A percentile compares a stretch with the other conserved stretches of the same genome.
phyloP scores from a whole-genome alignment of 2,888 invertebrate species.

The Trilocha varians region DNA sequence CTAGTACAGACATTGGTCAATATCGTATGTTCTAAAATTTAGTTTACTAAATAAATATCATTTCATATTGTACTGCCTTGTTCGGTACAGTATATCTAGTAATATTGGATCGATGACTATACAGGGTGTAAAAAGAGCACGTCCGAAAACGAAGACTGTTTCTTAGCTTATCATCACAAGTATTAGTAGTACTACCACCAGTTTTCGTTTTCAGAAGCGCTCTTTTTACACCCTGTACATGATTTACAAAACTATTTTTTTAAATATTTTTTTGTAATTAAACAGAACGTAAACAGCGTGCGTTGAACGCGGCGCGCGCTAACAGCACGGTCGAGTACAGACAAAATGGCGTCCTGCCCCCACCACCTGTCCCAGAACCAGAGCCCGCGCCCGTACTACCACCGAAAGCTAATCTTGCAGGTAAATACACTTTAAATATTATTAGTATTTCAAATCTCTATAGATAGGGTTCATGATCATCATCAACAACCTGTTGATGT shows the following conservation, averaged over 20 bases:
- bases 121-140: too few species aligned
- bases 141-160: too few species aligned
- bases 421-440: slow-evolving; percentile 10
- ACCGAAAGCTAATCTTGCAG: slow-evolving; percentile 17
- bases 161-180: too few species aligned
- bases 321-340: slow-evolving; percentile 26
- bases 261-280: background rate
- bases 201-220: too few species aligned
- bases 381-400: slow-evolving; percentile 20
- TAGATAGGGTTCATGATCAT: background rate
- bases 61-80: too few species aligned
- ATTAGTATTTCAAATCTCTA: slow-evolving; percentile 2
- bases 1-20: too few species aligned
- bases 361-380: slow-evolving; percentile 24
- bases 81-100: too few species aligned
- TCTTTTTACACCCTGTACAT: background rate
- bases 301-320: slow-evolving; percentile 33
- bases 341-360: slow-evolving; percentile 37
- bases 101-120: too few species aligned
- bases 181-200: too few species aligned
- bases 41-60: too few species aligned
- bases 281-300: slow-evolving; percentile 50
- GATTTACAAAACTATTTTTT: background rate
- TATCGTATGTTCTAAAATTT: too few species aligned
- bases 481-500: too few species aligned